Evolutionary conservation across 2,888 invertebrate genomes (phyloP).

Genomic region (Chaitophorus viminalis): DNA sequence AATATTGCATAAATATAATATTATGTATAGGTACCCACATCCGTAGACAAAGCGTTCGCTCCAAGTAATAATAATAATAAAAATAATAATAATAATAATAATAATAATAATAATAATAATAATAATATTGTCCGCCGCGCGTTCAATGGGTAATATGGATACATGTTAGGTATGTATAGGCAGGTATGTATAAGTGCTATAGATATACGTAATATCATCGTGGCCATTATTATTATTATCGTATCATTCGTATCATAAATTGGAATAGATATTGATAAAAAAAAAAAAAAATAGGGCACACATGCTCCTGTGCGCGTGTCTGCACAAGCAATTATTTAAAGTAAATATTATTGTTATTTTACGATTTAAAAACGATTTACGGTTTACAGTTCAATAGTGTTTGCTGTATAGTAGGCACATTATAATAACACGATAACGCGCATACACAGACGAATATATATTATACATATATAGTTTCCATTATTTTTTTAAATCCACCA

Average conservation of each 20-base stretch:
- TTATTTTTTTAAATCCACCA: background rate
- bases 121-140: slow-evolving; percentile 16
- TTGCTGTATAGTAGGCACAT: background rate
- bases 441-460: background rate
- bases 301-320: background rate
- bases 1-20: slow-evolving; percentile 50
- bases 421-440: background rate
- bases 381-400: background rate
- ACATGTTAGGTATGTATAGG: no score
- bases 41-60: slow-evolving; percentile 24
- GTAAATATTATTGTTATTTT: background rate
- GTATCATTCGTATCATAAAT: background rate
- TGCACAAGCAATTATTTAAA: background rate
- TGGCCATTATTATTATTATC: background rate
- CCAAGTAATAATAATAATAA: slow-evolving; percentile 27
- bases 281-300: background rate
- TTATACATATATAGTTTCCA: background rate
- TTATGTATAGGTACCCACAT: no score
- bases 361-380: slow-evolving; percentile 1
- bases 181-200: no score
- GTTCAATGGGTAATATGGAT: background rate
- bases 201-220: no score
- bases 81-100: no score
- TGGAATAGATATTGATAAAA: background rate
- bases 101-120: no score